phyloP scores from a whole-genome alignment of 1,140 invertebrate genomes.

The Dryas iulia region DNA sequence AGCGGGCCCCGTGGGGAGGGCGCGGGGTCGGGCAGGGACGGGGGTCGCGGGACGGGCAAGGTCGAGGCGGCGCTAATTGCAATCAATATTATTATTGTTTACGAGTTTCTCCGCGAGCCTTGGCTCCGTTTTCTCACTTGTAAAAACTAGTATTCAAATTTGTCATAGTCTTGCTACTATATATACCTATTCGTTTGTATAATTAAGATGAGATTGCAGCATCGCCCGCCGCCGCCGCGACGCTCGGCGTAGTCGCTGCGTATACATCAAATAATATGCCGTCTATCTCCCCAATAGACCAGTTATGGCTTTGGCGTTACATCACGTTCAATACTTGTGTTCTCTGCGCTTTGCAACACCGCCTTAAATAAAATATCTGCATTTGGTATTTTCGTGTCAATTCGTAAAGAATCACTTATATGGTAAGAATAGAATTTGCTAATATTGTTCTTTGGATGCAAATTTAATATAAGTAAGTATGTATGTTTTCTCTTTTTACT shows the following conservation, averaged over 20 bases:
- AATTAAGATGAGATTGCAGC: conserved; percentile 1
- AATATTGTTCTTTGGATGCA: not conserved
- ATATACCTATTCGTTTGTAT: conserved; percentile 1
- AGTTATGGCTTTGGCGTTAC: not conserved
- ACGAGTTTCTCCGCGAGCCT: conserved; percentile 35
- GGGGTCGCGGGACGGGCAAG: conserved; percentile 11
- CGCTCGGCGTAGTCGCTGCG: not conserved
- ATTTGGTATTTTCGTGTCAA: not conserved
- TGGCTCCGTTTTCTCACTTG: conserved; percentile 41
- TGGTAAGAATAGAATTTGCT: not conserved
- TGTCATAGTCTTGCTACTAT: conserved; percentile 25
- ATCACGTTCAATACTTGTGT: not conserved
- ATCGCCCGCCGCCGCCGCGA: not conserved
- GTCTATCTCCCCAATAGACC: not conserved
- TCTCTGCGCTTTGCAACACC: not conserved
- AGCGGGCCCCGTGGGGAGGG: not conserved
- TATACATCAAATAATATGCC: too few species aligned
- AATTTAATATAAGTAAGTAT: not conserved
- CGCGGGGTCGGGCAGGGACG: not conserved
- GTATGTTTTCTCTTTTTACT: too few species aligned
- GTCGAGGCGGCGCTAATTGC: conserved; percentile 31
- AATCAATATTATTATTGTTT: conserved; percentile 37
- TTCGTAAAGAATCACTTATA: not conserved
- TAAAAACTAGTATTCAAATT: conserved; percentile 38
- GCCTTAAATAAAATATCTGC: not conserved